These are phyloP conservation scores for Limosa lapponica DNA, from an alignment of 2,797 vertebrate genomes.

Conservation along the genomic window DNA sequence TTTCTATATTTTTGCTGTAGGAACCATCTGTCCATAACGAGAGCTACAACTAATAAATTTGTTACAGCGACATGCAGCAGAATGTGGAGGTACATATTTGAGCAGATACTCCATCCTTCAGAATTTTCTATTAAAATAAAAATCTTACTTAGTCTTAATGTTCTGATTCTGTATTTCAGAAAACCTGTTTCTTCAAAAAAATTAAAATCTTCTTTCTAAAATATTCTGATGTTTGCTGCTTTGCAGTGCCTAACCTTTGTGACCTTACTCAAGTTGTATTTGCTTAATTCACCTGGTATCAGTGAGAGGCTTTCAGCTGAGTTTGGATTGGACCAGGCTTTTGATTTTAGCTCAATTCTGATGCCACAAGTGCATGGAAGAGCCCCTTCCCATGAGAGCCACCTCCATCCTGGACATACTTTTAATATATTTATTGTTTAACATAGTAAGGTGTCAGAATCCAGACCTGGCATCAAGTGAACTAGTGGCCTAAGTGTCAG, in stretches of 20 bases:
- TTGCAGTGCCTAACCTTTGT: background rate
- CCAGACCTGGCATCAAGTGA: background rate
- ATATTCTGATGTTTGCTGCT: constrained; percentile 44
- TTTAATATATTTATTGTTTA: background rate
- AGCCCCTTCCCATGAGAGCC: background rate
- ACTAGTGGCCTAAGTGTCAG: background rate
- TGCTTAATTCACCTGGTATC: background rate
- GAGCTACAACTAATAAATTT: constrained; percentile 32
- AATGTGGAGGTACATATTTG: background rate
- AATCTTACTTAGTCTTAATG: constrained; percentile 37
- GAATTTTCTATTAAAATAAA: constrained; percentile 5
- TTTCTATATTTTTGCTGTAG: constrained; percentile 65
- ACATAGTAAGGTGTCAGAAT: background rate
- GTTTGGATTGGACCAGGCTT: background rate
- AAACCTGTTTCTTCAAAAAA: constrained; percentile 53
- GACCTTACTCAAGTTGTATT: background rate
- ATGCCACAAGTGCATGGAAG: background rate
- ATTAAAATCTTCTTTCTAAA: constrained; percentile 69
- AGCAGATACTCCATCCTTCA: background rate
- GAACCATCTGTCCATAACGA: constrained; percentile 40
- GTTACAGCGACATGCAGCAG: background rate
- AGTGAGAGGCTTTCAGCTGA: background rate
- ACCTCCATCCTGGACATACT: background rate
- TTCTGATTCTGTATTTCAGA: constrained; percentile 52
- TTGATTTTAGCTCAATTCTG: background rate